These are phyloP conservation scores for Prinia subflava DNA, from an alignment of 2,113 vertebrate species.

Conservation along the genomic window DNA sequence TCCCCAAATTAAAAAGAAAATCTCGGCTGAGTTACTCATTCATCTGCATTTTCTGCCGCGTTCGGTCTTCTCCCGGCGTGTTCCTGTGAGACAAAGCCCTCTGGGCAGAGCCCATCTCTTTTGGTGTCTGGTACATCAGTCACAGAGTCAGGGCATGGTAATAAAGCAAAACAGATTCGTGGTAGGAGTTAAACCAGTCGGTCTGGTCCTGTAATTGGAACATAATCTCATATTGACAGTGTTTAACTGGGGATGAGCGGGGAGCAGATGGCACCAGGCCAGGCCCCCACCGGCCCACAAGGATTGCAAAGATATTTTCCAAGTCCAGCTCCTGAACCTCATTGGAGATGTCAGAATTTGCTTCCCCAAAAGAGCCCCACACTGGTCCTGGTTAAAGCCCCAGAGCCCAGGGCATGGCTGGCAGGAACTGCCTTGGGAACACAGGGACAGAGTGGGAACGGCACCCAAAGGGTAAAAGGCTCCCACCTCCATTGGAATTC, in stretches of 20 bases:
- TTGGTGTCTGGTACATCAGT: constrained; percentile 58
- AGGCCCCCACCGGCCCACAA: background rate
- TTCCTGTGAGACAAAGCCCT: constrained; percentile 49
- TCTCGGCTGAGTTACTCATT: constrained; percentile 1
- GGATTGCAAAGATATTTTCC: background rate
- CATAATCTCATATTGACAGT: constrained; percentile 60
- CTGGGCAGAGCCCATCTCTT: constrained; percentile 56
- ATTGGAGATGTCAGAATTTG: rapidly evolving
- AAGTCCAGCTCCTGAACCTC: background rate
- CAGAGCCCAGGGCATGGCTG: background rate
- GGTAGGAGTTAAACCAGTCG: constrained; percentile 53
- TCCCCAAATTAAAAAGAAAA: constrained; percentile 24
- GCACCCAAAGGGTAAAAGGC: background rate
- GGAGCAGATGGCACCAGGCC: constrained; percentile 4
- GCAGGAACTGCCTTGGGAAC: background rate
- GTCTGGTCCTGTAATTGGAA: constrained; percentile 56
- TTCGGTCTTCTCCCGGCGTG: background rate
- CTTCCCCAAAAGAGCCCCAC: background rate
- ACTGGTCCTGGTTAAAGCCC: background rate
- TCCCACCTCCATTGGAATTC: background rate
- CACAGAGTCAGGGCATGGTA: constrained; percentile 37
- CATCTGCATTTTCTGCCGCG: constrained; percentile 29
- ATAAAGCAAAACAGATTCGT: constrained; percentile 52
- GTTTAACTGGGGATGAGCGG: constrained; percentile 13
- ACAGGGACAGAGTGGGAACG: background rate